Conservation (phyloP, 1,140 invertebrate genomes). For the Drosophila biarmipes region DNA sequence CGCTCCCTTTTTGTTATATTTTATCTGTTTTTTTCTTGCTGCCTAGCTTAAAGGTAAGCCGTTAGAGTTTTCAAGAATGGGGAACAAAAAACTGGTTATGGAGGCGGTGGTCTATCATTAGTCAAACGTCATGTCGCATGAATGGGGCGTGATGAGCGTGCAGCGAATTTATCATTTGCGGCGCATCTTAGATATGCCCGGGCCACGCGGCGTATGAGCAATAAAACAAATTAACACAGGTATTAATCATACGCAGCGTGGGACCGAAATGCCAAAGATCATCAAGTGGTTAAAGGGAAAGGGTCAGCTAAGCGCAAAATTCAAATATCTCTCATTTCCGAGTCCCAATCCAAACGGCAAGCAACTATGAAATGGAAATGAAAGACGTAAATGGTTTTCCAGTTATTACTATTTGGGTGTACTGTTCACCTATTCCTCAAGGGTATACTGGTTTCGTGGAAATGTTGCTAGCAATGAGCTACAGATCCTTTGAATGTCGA, state of each 20-base stretch:
- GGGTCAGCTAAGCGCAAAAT: constrained; percentile 14
- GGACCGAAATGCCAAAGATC: constrained; percentile 34
- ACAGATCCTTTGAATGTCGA: neutral
- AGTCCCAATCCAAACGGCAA: constrained; percentile 8
- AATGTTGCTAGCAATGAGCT: neutral
- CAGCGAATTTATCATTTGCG: constrained; percentile 58
- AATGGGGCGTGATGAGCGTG: constrained; percentile 40
- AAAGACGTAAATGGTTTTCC: constrained; percentile 32
- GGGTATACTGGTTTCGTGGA: neutral
- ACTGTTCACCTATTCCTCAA: neutral
- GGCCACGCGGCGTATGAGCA: constrained; percentile 45
- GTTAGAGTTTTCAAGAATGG: constrained; percentile 16
- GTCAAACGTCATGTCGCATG: constrained; percentile 50
- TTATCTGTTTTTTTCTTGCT: constrained; percentile 13
- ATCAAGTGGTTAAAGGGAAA: constrained; percentile 27
- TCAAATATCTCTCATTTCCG: constrained; percentile 17
- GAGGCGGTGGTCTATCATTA: constrained; percentile 42
- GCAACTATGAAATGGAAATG: constrained; percentile 37
- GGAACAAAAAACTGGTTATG: no score
- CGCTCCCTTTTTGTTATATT: constrained; percentile 13
- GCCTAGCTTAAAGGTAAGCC: constrained; percentile 30
- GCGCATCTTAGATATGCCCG: constrained; percentile 33
- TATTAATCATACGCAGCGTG: constrained; percentile 65
- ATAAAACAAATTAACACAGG: constrained; percentile 65
- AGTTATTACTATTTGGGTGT: neutral